Percentiles rank a stretch among this genome's conserved stretches.
These are phyloP conservation scores for Listronotus oregonensis DNA, from an alignment of 1,140 invertebrate species.

Conservation along the genomic window DNA sequence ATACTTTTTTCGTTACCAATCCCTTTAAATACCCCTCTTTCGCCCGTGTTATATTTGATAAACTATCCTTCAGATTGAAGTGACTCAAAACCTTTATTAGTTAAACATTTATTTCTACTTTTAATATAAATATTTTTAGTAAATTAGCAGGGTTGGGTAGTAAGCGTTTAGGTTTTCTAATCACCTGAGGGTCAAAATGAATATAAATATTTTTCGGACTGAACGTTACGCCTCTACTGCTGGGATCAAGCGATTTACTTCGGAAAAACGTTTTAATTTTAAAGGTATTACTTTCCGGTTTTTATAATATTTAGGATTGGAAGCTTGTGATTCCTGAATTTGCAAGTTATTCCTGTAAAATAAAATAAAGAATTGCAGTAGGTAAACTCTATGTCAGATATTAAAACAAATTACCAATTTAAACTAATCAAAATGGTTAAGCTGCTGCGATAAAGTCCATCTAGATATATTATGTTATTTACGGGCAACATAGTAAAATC, in stretches of 20 bases:
- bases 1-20: neutral
- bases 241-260: conserved; percentile 2
- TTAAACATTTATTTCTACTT: too few relatives aligned
- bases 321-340: neutral
- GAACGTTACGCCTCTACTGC: neutral
- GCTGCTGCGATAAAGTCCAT: too few relatives aligned
- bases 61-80: too few relatives aligned
- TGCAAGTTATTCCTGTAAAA: neutral
- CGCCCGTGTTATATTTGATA: neutral
- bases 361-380: conserved; percentile 15
- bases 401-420: too few relatives aligned
- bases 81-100: too few relatives aligned
- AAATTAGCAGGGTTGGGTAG: conserved; percentile 4
- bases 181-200: neutral
- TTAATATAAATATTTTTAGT: too few relatives aligned
- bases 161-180: neutral
- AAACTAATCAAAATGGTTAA: too few relatives aligned
- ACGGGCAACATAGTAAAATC: too few relatives aligned
- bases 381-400: neutral
- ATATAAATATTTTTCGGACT: neutral
- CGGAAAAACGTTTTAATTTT: neutral
- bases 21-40: neutral
- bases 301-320: too few relatives aligned
- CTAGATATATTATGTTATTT: too few relatives aligned
- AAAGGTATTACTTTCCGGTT: neutral